Evolutionary conservation across 2,113 vertebrate genomes (phyloP).

Genomic region (Mixornis gularis): DNA sequence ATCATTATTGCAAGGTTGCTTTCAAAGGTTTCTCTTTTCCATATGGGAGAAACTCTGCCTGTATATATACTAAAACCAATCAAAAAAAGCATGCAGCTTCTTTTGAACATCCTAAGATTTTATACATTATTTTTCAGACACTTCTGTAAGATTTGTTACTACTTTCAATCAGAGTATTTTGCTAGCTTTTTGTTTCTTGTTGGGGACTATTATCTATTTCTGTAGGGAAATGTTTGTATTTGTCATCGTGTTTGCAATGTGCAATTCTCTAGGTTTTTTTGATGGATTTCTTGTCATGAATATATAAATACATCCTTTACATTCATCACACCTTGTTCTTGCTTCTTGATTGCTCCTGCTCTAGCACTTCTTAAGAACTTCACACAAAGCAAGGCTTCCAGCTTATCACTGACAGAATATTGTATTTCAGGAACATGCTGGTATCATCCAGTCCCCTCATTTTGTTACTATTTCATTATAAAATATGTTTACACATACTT

Average conservation of each 20-base stretch:
- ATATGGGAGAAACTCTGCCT: neutral
- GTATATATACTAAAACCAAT: neutral
- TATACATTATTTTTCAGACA: neutral
- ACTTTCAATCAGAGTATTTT: neutral
- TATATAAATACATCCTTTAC: constrained; percentile 6
- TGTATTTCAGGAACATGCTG: neutral
- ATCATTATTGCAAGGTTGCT: neutral
- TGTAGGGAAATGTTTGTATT: neutral
- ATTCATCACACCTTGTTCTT: neutral
- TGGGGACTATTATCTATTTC: neutral
- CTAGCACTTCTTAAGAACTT: neutral
- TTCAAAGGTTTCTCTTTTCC: neutral
- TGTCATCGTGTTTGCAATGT: neutral
- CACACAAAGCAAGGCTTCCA: neutral
- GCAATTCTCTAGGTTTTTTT: neutral
- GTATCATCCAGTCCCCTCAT: neutral
- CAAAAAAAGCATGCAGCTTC: neutral
- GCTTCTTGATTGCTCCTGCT: neutral
- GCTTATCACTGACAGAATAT: neutral
- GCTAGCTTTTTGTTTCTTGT: neutral
- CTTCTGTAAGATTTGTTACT: neutral
- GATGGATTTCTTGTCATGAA: constrained; percentile 1
- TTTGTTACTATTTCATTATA: neutral
- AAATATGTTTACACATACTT: neutral
- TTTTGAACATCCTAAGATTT: neutral